Percentiles rank a stretch among this genome's conserved stretches.
These are phyloP conservation scores for Dendrolimus punctatus DNA, from an alignment of 1,140 invertebrate genomes.

Conservation along the genomic window DNA sequence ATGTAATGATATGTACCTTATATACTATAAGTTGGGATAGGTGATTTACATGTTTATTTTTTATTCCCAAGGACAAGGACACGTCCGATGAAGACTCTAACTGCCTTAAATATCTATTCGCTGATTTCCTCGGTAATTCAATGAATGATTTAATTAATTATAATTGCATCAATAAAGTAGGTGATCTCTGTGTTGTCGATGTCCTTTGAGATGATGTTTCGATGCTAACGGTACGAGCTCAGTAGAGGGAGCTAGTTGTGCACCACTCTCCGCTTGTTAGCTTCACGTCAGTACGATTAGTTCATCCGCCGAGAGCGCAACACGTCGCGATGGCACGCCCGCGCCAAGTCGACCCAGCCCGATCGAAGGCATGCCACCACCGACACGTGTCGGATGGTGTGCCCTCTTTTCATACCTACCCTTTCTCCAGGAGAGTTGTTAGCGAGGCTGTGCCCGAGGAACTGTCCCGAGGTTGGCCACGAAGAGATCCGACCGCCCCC, in stretches of 20 bases:
- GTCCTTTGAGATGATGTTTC: constrained; percentile 45
- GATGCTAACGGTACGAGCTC: constrained; percentile 37
- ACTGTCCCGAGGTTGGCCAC: constrained; percentile 25
- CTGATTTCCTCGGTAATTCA: constrained; percentile 73
- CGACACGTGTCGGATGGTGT: constrained; percentile 3
- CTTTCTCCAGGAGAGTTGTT: constrained; percentile 54
- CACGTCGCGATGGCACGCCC: neutral
- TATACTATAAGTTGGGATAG: constrained; percentile 7
- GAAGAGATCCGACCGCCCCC: constrained; percentile 30
- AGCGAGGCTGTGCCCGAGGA: constrained; percentile 51
- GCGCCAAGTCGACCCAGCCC: neutral
- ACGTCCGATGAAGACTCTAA: constrained; percentile 76
- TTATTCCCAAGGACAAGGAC: constrained; percentile 60
- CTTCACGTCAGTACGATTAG: constrained; percentile 12
- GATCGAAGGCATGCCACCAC: constrained; percentile 3
- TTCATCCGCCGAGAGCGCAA: constrained; percentile 4
- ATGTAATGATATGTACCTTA: constrained; percentile 13
- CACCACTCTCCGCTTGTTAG: constrained; percentile 43
- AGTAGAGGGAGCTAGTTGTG: constrained; percentile 41
- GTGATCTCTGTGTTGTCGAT: constrained; percentile 57
- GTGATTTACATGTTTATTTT: constrained; percentile 44
- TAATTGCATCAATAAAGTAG: constrained; percentile 44
- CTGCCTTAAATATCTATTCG: constrained; percentile 77
- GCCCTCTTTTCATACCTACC: constrained; percentile 1
- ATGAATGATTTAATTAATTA: constrained; percentile 20